Evolutionary conservation across 2,888 invertebrate genomes (phyloP).

Genomic region (Deilephila elpenor): DNA sequence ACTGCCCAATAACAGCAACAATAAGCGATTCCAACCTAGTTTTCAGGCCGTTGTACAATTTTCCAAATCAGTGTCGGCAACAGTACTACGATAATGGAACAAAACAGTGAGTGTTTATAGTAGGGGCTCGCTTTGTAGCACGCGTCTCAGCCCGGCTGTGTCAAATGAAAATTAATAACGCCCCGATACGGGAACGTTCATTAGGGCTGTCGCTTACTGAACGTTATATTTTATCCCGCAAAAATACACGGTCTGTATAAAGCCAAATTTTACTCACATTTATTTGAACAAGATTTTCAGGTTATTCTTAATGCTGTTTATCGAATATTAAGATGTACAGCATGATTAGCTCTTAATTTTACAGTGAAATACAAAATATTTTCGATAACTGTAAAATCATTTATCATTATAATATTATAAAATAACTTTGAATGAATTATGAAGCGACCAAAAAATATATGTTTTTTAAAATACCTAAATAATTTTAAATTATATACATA

Average conservation of each 20-base stretch:
- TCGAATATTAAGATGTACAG: no score
- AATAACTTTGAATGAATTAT: no score
- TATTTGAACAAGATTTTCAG: background rate
- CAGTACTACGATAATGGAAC: slow-evolving; percentile 53
- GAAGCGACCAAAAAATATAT: no score
- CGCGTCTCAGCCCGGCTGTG: slow-evolving; percentile 58
- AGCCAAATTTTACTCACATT: background rate
- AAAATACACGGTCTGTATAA: slow-evolving; percentile 5
- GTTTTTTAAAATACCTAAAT: no score
- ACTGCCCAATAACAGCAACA: slow-evolving; percentile 10
- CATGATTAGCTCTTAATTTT: no score
- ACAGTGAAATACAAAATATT: no score
- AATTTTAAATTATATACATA: no score
- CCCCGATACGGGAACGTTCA: slow-evolving; percentile 42
- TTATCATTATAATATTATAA: no score
- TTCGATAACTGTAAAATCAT: no score
- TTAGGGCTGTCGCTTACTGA: slow-evolving; percentile 29
- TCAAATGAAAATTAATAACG: slow-evolving; percentile 77
- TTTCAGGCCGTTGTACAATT: slow-evolving; percentile 42
- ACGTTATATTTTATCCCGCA: slow-evolving; percentile 6
- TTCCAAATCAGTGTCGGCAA: slow-evolving; percentile 47
- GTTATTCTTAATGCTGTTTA: background rate
- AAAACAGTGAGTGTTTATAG: slow-evolving; percentile 54
- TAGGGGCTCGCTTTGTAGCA: slow-evolving; percentile 35
- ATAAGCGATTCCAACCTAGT: slow-evolving; percentile 27